Evolutionary conservation across 2,888 invertebrate species (phyloP).

Genomic region (Sesia bembeciformis): DNA sequence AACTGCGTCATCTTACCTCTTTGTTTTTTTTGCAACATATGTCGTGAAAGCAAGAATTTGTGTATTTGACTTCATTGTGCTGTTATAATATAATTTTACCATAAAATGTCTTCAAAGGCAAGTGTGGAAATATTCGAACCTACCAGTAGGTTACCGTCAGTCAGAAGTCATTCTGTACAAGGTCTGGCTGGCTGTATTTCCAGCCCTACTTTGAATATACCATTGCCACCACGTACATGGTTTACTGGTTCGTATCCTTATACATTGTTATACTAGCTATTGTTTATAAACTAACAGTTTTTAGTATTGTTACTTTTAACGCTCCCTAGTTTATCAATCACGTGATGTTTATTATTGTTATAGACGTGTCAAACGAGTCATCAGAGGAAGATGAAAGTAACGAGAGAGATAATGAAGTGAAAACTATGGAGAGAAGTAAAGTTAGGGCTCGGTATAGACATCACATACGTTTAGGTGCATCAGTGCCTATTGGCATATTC

Average conservation of each 20-base stretch:
- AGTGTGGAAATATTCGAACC: constrained; percentile 27
- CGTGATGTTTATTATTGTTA: constrained; percentile 4
- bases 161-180: constrained; percentile 62
- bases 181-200: constrained; percentile 41
- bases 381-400: constrained; percentile 48
- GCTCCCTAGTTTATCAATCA: neutral
- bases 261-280: too few species aligned
- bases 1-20: neutral
- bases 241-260: constrained; percentile 48
- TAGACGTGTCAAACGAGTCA: constrained; percentile 62
- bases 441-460: constrained; percentile 56
- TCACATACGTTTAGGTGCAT: constrained; percentile 39
- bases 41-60: constrained; percentile 38
- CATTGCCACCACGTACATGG: constrained; percentile 66
- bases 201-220: constrained; percentile 62
- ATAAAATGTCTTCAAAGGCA: constrained; percentile 31
- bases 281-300: too few species aligned
- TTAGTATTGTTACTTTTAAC: too few species aligned
- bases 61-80: constrained; percentile 28
- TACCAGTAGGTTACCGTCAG: constrained; percentile 14
- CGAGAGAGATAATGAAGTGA: constrained; percentile 38
- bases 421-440: constrained; percentile 38
- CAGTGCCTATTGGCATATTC: constrained; percentile 85
- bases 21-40: constrained; percentile 39
- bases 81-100: constrained; percentile 19